phyloP scores from a whole-genome alignment of 2,888 invertebrate genomes.

The Eupithecia insigniata region DNA sequence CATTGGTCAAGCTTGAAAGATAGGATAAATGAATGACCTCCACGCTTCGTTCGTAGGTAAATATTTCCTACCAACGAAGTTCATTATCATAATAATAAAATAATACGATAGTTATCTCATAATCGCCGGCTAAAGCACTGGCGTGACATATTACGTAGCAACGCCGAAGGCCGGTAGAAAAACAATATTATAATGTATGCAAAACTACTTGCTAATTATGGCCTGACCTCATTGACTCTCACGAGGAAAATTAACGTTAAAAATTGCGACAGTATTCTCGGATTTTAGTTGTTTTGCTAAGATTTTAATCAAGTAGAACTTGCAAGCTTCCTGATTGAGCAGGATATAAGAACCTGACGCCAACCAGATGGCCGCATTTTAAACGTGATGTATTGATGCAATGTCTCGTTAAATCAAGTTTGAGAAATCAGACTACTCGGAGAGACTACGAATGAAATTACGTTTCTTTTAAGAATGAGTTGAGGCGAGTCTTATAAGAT shows the following conservation, averaged over 20 bases:
- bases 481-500: background rate
- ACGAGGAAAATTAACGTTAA: constrained; percentile 13
- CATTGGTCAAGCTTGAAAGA: background rate
- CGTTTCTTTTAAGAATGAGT: background rate
- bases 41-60: constrained; percentile 17
- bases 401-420: constrained; percentile 24
- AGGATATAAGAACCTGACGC: constrained; percentile 26
- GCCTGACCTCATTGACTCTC: constrained; percentile 16
- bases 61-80: constrained; percentile 26
- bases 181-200: constrained; percentile 18
- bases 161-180: constrained; percentile 25
- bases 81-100: constrained; percentile 32
- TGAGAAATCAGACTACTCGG: no score
- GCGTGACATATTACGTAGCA: constrained; percentile 23
- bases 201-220: constrained; percentile 23
- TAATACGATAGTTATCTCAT: constrained; percentile 22
- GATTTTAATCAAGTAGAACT: constrained; percentile 10
- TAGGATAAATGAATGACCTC: constrained; percentile 20
- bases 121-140: constrained; percentile 14
- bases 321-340: constrained; percentile 25
- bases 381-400: constrained; percentile 22
- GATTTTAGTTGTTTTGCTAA: background rate
- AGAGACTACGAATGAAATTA: no score
- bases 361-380: constrained; percentile 29
- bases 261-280: background rate